Evolutionary conservation across 2,113 vertebrate genomes (phyloP).

Genomic region (Pseudorectes ferrugineus): DNA sequence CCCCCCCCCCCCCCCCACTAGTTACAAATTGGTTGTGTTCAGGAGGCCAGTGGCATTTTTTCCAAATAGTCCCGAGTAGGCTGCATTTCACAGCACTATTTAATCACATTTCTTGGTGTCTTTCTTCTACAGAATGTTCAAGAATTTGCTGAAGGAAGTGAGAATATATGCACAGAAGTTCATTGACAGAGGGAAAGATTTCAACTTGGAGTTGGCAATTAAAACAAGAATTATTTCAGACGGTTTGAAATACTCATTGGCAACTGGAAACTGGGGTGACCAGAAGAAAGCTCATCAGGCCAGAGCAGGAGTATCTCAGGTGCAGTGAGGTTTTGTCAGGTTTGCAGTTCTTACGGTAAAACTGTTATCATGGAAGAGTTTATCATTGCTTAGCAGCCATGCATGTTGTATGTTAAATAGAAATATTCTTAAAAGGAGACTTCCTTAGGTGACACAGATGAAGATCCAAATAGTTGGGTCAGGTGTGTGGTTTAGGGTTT

Average conservation of each 20-base stretch:
- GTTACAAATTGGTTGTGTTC: not conserved
- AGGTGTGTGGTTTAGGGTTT: fast-evolving
- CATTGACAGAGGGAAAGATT: conserved; percentile 96
- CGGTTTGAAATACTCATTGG: conserved; percentile 94
- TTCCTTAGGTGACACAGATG: not conserved
- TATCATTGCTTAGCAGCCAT: not conserved
- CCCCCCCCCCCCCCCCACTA: fast-evolving
- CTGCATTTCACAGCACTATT: not conserved
- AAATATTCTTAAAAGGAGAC: not conserved
- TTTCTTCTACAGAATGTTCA: conserved; percentile 88
- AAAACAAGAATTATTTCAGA: conserved; percentile 98
- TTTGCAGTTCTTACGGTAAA: not conserved
- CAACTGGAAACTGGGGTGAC: conserved; percentile 98
- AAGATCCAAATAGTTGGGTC: not conserved
- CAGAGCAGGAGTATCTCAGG: conserved; percentile 96
- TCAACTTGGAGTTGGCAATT: conserved; percentile 96
- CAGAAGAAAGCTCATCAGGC: conserved; percentile 99
- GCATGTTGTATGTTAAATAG: not conserved
- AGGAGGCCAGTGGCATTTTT: not conserved
- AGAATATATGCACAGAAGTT: conserved; percentile 98
- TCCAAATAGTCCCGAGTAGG: not conserved
- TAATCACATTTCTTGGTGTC: not conserved
- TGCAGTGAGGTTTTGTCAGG: conserved; percentile 25
- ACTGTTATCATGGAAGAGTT: not conserved
- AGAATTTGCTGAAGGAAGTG: conserved; percentile 98